Percentiles rank a stretch among this genome's conserved stretches.
Evolutionary conservation across 2,888 invertebrate species (phyloP).

Genomic region (Thymelicus lineola): DNA sequence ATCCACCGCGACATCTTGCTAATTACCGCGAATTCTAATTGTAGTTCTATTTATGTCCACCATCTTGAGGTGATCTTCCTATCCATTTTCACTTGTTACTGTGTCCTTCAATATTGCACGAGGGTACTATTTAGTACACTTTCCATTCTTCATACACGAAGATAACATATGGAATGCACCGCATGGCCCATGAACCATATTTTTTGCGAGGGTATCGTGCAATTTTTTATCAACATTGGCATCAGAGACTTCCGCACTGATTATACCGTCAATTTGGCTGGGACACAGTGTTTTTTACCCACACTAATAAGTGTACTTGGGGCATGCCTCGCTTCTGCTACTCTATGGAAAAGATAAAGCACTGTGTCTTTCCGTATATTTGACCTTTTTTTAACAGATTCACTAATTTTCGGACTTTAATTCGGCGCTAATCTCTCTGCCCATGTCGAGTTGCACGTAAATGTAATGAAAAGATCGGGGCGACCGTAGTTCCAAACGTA

Average conservation of each 20-base stretch:
- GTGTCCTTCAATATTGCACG: too few relatives aligned
- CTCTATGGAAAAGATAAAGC: constrained; percentile 43
- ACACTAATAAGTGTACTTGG: constrained; percentile 45
- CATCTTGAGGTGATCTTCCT: too few relatives aligned
- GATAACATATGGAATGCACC: neutral
- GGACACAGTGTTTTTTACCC: constrained; percentile 44
- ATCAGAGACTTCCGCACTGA: constrained; percentile 49
- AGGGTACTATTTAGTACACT: constrained; percentile 42
- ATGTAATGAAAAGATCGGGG: constrained; percentile 47
- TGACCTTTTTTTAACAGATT: constrained; percentile 36
- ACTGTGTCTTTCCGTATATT: constrained; percentile 35
- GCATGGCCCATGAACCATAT: neutral
- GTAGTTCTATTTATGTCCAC: too few relatives aligned
- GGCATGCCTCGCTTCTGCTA: constrained; percentile 48
- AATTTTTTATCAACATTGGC: constrained; percentile 39
- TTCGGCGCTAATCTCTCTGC: constrained; percentile 47
- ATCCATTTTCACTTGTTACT: too few relatives aligned
- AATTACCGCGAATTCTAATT: too few relatives aligned
- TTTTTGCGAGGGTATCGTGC: constrained; percentile 41
- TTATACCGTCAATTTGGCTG: constrained; percentile 45
- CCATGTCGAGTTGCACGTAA: constrained; percentile 50
- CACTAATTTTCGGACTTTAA: constrained; percentile 37
- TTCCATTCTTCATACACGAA: neutral
- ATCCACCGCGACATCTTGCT: neutral
- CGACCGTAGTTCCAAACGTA: constrained; percentile 40